Evolutionary conservation across 2,888 invertebrate genomes (phyloP).

Genomic region (Drosophila hamatofila): DNA sequence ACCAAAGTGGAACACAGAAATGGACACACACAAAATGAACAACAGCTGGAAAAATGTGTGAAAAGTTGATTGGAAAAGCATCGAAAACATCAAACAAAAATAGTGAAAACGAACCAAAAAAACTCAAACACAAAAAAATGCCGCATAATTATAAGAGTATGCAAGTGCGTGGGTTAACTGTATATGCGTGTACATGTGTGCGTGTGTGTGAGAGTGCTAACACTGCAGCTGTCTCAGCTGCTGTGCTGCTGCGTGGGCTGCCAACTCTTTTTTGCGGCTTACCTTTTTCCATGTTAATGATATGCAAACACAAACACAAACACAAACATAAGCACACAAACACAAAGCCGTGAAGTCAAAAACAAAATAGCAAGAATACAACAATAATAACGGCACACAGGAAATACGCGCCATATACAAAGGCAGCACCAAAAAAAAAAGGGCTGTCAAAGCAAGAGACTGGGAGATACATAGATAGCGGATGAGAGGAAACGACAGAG

Average conservation of each 20-base stretch:
- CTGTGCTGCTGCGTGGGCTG: conserved; percentile 54
- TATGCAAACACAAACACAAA: conserved; percentile 74
- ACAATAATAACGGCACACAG: conserved; percentile 28
- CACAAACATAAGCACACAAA: conserved; percentile 60
- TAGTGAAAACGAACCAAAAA: conserved; percentile 31
- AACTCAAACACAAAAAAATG: conserved; percentile 13
- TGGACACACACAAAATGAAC: conserved; percentile 34
- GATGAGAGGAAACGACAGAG: conserved; percentile 49
- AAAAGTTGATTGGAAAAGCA: conserved; percentile 67
- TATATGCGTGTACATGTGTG: not conserved
- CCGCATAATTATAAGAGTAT: conserved; percentile 51
- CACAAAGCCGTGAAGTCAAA: conserved; percentile 59
- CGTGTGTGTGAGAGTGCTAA: conserved; percentile 15
- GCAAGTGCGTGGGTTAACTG: conserved; percentile 46
- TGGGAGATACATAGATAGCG: conserved; percentile 9
- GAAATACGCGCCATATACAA: conserved; percentile 65
- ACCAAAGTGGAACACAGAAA: conserved; percentile 9
- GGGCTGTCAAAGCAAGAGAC: conserved; percentile 18
- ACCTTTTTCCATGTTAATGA: conserved; percentile 71
- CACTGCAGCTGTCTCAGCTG: conserved; percentile 46
- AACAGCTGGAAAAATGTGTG: conserved; percentile 48
- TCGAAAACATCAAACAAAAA: conserved; percentile 65
- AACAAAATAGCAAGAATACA: conserved; percentile 29
- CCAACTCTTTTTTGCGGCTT: conserved; percentile 67
- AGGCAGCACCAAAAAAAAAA: conserved; percentile 27